A percentile compares a stretch with the other conserved stretches of the same genome.
phyloP scores from a whole-genome alignment of 2,888 invertebrate genomes.

The Nephrotoma guestfalica region DNA sequence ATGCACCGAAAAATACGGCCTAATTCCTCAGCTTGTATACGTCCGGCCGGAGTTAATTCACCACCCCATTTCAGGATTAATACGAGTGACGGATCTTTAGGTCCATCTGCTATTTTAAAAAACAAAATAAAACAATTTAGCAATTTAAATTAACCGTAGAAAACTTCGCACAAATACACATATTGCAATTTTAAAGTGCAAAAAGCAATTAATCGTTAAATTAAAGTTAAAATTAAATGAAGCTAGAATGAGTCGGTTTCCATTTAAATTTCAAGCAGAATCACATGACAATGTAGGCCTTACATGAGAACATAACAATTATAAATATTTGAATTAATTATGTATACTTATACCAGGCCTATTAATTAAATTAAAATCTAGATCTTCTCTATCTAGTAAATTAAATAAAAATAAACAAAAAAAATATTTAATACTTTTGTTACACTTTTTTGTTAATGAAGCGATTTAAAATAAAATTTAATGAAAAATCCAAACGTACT shows the following conservation, averaged over 20 bases:
- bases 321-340: background rate
- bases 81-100: slow-evolving; percentile 85
- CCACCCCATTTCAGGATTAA: slow-evolving; percentile 99
- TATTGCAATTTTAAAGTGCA: background rate
- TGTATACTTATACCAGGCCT: background rate
- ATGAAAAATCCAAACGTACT: slow-evolving; percentile 11
- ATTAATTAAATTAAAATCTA: background rate
- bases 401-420: background rate
- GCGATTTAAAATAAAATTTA: background rate
- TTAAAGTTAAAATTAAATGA: background rate
- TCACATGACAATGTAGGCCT: background rate
- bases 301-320: background rate
- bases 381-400: background rate
- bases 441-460: background rate
- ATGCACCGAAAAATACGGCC: slow-evolving; percentile 98
- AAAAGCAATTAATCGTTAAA: background rate
- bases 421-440: background rate
- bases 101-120: slow-evolving; percentile 46
- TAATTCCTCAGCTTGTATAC: slow-evolving; percentile 93
- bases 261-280: background rate
- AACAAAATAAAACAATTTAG: slow-evolving; percentile 19
- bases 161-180: background rate
- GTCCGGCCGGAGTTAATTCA: slow-evolving; percentile 93
- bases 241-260: background rate
- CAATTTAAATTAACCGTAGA: background rate